These are phyloP conservation scores for Scomberomorus guttatus DNA, from an alignment of 2,797 vertebrate species.

Conservation along the genomic window DNA sequence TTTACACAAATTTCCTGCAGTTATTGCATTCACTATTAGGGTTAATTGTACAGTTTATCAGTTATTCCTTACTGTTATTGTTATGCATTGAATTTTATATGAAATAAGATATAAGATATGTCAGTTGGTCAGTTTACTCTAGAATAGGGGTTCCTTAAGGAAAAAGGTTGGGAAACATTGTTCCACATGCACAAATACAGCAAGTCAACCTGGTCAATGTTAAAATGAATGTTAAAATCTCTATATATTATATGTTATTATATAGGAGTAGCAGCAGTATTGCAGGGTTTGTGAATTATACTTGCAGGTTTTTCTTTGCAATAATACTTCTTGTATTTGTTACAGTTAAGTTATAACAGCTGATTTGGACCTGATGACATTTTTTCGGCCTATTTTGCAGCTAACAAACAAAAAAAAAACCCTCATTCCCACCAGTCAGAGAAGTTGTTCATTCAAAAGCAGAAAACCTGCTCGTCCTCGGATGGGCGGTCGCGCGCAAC, in stretches of 20 bases:
- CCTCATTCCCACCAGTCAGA: slow-evolving; percentile 13
- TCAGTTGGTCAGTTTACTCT: too few relatives aligned
- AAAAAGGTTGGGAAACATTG: too few relatives aligned
- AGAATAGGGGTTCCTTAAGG: too few relatives aligned
- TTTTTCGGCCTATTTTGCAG: neutral
- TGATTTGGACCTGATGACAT: neutral
- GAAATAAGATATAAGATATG: too few relatives aligned
- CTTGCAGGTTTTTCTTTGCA: neutral
- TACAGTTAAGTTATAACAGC: neutral
- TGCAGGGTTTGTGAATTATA: too few relatives aligned
- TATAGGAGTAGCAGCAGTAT: neutral
- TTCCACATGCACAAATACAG: neutral
- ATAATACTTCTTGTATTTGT: too few relatives aligned
- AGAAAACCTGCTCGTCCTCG: slow-evolving; percentile 51
- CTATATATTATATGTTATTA: too few relatives aligned
- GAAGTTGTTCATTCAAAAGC: slow-evolving; percentile 56
- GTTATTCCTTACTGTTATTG: too few relatives aligned
- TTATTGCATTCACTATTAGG: too few relatives aligned
- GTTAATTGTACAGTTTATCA: too few relatives aligned
- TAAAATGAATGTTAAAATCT: neutral
- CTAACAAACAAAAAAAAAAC: neutral
- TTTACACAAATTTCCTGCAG: too few relatives aligned
- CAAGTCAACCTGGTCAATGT: neutral
- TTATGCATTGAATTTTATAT: too few relatives aligned
- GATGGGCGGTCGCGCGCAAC: slow-evolving; percentile 61